Evolutionary conservation across 2,888 invertebrate species (phyloP), one percentile per base, ranked within the genome.

Genomic region (Drosophila picticornis): DNA sequence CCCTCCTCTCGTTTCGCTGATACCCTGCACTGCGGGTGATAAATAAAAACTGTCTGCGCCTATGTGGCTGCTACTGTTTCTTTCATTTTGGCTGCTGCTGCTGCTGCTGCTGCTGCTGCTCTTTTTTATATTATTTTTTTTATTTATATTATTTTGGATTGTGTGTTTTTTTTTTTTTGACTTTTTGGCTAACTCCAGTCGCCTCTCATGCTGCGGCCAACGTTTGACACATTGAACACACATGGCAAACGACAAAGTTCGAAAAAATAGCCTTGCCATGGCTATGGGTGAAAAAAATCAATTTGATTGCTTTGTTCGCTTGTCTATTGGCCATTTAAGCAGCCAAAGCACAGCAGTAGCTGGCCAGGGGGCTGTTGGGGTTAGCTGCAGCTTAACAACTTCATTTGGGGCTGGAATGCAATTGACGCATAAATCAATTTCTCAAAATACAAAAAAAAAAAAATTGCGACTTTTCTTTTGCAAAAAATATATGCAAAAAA

Each of bases 1-100:
- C 80, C 52, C 22, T 29, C 46, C 46, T 1, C 36, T 29, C n/a
- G 32, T 46, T 53, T 38, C 34, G 48, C 22, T 65, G 56, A 22
- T 27, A 36, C 50, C 29, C 43, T 56, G 62, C 71, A 62, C 65
- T 67, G 61, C 62, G 79, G 84, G 84, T 87, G 91, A 89, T 90
- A 90, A 89, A 89, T 90, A 89, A 90, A 85, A 90, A 84, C 91
- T 90, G 88, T 89, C 91, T 90, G 91, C 84, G 88, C 91, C 90
- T 90, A 89, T 89, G 83, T 80, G 77, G 65, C 73, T 50, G 68
- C 53, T 56, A 65, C 77, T 65, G 80, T 80, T 71, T 43, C 76
- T 62, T 60, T 65, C 65, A 50, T 65, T 70, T 73, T 34, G 9
- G 46, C 38, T 58, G 46, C 48, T 53, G 60, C 29, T 46, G 9